Evolutionary conservation across 2,888 invertebrate species (phyloP), one percentile per base, ranked within the genome.

Genomic region (Galerucella nymphaeae): DNA sequence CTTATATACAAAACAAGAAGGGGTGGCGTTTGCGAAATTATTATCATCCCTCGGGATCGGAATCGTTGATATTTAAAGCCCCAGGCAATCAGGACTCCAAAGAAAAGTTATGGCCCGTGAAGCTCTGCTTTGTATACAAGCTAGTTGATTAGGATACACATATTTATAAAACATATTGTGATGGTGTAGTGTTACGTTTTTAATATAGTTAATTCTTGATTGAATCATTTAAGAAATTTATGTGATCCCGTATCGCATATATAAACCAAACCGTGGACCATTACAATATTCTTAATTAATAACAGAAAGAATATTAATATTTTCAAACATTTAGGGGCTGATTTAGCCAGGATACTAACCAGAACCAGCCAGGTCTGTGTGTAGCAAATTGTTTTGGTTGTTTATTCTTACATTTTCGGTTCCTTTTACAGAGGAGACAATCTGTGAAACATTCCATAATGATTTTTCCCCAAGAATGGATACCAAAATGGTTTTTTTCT

Each of bases 21-120:
- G 30, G 71, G 68, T 68, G 66, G 64, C 63, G 72, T 65, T 55
- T 58, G 61, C 57, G 58, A 69, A 67, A 75, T 76, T 65, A 74
- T 74, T 74, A 61, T 66, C 85, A 86, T 84, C 90, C 89, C 89
- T 87, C 83, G 85, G 90, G 88, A 87, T 88, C 89, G 88, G 89
- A 90, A 89, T 90, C 91, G 90, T 88, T 91, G 91, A 90, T 91
- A 91, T 91, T 91, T 91, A 90, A 89, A 90, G 87, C 90, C 85
- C 86, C 80, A 81, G 81, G 83, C 84, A 86, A 86, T 86, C 86
- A 85, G 84, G 85, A 70, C 80, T 81, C 81, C 78, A 81, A 78
- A 67, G 76, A 74, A 63, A 80, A 78, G 82, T 85, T 85, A 86
- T 86, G 85, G 85, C 81, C 86, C 86, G 85, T 85, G 83, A 85